Base-by-base conservation (phyloP, 1,140 invertebrate genomes). In the Apis dorsata region DNA sequence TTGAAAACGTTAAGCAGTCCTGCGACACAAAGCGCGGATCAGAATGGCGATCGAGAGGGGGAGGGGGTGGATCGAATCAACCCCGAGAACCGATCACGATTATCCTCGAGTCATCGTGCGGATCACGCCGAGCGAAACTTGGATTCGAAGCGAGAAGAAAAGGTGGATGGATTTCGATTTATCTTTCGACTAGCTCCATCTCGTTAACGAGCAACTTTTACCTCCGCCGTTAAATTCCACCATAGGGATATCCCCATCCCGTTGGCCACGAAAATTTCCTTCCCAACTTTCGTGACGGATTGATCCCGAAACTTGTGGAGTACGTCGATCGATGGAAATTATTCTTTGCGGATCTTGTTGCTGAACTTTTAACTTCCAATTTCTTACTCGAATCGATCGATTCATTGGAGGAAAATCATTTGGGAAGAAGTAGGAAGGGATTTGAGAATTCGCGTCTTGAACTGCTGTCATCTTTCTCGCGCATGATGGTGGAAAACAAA, bases 121-220 rank as follows among this genome's bases (percentile, higher is more conserved):
- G 34, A 71, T 83, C 72, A 62, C 79, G 19, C 9, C 13, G 21
- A 13, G 17, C 53, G 4, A 5, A 72, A 59, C 73, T 80, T 51
- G 53, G 34, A 62, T 74, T 44, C 60, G 62, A 34, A 51, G 28
- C 71, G 59, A 83, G 76, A 65, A 83, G 79, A 87, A 79, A 87
- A 87, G 71, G 34, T 44, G 34, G 65, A 44, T 57, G 85, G 59
- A 51, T 60, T 86, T 86, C 80, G 80, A 87, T 86, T 87, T 87
- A 83, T 87, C 85, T 86, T 86, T 85, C 80, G 59, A n/a, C 19
- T 55, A 70, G 84, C 74, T 55, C 75, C 85, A 28, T 86, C 85
- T 83, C 69, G 79, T 72, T 63, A 81, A 73, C 51, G 51, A 59
- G 70, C 49, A 86, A 87, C 86, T 86, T 86, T 75, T 86, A 59